Evolutionary conservation across 2,113 vertebrate genomes (phyloP), one percentile per base, ranked within the genome.

Genomic region (Chaetodon auriga): DNA sequence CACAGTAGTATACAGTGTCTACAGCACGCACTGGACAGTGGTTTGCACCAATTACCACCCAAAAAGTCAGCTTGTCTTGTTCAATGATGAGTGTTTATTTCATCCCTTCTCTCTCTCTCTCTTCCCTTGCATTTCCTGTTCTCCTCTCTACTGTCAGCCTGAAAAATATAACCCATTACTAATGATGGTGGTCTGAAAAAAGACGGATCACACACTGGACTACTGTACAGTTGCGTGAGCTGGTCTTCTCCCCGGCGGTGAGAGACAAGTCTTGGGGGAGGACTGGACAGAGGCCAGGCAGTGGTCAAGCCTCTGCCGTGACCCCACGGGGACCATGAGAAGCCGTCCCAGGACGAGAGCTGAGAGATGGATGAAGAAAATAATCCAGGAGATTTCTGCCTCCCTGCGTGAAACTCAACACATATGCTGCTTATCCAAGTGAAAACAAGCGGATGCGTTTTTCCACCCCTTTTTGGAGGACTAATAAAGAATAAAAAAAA

Each of bases 281-380:
- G 75, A 41, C 62, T 90, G 88, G 87, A 89, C 36, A 49, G 81
- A 36, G 71, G 90, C 87, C 92, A 92, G 88, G 78, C 64, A 48
- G 74, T 85, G 87, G 89, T 90, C 68, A 78, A 89, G 78, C 83
- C 87, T 87, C 68, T 54, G 71, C 46, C 49, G 78, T 85, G 87
- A 92, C 89, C 90, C 85, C 82, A 82, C 68, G 60, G 80, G 85
- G 85, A 84, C 81, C 82, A 55, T 0, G 65, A 82, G 58, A 75
- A 84, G 68, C 54, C 77, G 18, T 71, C 82, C 68, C 25, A 43
- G 77, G 70, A 83, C 71, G 18, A 64, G 70, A 62, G 25, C 35
- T 19, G 23, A 68, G 75, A 70, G 68, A 73, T 7, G 43, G 69
- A 81, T 21, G 61, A 58, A 10, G 48, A 41, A 68, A 57, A 71